Base-by-base conservation (phyloP, 2,797 vertebrate genomes). In the Karalla daura region DNA sequence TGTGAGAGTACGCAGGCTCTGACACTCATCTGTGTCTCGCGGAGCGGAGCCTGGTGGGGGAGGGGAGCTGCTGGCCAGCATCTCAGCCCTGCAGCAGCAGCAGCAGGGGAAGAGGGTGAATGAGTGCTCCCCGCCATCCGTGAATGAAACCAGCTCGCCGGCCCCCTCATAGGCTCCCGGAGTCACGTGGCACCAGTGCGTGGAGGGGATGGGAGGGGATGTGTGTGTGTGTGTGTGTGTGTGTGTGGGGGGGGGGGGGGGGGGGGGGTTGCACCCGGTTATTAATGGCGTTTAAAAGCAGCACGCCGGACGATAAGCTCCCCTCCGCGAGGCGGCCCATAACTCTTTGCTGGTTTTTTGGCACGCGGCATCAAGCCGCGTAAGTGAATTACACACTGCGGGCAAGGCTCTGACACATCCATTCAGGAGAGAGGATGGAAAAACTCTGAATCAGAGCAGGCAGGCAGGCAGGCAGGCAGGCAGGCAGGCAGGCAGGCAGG, bases 1-100 rank as follows among this genome's bases (percentile, higher is more conserved):
- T 76, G 53, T 56, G 60, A 76, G 73, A 46, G 69, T 60, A 50
- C 62, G 71, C 21, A 40, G 14, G 4, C 23, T 2, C 15, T 54
- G 36, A 54, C 37, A 70, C 67, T 67, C 43, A 64, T 83, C 64
- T 52, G 68, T 27, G 60, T 63, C 51, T 20, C 0, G 50, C 33
- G 24, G 47, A 70, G 61, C 11, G 13, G 58, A 43, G 80, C 35
- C 17, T 62, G 3, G 33, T 41, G 74, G 86, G 70, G 85, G 80
- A 53, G 61, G 72, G 80, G 61, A 10, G 56, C 49, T 36, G 40
- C 7, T 35, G 59, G 30, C 27, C 68, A 79, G 81, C 74, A 82
- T 78, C 85, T 81, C 55, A 63, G 86, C 89, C 88, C 91, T 89
- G 89, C 82, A 78, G 82, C 71, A 81, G 58, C 21, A 67, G n/a